phyloP scores from a whole-genome alignment of 1,140 invertebrate genomes.

The Leucophenga varia region DNA sequence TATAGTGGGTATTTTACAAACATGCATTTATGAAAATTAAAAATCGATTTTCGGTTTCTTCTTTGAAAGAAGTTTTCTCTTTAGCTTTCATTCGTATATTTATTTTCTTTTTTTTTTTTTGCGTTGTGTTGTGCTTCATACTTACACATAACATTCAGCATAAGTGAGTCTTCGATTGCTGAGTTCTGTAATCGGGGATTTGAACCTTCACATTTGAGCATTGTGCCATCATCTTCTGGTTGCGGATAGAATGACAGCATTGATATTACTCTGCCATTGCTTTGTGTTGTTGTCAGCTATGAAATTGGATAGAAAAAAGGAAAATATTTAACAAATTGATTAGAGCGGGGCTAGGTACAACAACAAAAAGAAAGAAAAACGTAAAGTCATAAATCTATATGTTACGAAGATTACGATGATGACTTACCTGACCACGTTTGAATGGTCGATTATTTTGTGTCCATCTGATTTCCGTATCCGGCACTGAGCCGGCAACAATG shows the following conservation, averaged over 20 bases:
- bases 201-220: constrained; percentile 77
- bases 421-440: constrained; percentile 58
- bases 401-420: not conserved
- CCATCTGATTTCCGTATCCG: constrained; percentile 76
- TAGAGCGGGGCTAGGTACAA: too few relatives aligned
- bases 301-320: too few relatives aligned
- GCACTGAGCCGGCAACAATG: constrained; percentile 74
- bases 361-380: not conserved
- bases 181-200: constrained; percentile 72
- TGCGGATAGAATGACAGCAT: constrained; percentile 72
- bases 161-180: constrained; percentile 74
- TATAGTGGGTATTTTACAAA: too few relatives aligned
- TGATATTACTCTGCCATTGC: constrained; percentile 70
- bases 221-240: constrained; percentile 76
- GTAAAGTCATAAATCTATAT: too few relatives aligned
- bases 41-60: constrained; percentile 24
- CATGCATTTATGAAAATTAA: constrained; percentile 31
- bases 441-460: constrained; percentile 71
- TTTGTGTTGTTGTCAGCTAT: constrained; percentile 64
- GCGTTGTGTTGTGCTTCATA: constrained; percentile 30
- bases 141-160: constrained; percentile 82
- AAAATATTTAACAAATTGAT: too few relatives aligned
- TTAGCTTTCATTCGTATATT: too few relatives aligned
- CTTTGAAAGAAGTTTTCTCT: too few relatives aligned
- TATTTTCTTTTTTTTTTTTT: too few relatives aligned